Evolutionary conservation across 2,888 invertebrate genomes (phyloP), one percentile per base, ranked within the genome.

Genomic region (Heteromyza rotundicornis): DNA sequence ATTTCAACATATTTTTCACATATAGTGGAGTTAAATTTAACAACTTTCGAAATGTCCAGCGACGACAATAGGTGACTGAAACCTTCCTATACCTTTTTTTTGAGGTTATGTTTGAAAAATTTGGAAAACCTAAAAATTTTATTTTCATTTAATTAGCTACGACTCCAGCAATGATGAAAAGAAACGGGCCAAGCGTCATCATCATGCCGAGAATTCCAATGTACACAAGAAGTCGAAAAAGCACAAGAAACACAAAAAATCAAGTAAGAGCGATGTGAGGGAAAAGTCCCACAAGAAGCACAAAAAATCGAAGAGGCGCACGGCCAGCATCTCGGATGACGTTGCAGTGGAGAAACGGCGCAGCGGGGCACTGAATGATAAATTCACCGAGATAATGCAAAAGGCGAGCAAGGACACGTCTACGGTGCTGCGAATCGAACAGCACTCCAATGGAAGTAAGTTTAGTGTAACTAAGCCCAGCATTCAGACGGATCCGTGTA

Each of bases 201-300:
- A n/a, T n/a, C n/a, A n/a, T n/a, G n/a, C n/a, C n/a, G n/a, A n/a
- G n/a, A n/a, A 66, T 24, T 68, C 71, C 14, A 60, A 67, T 2
- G 64, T 71, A 68, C 78, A 76, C 51, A 87, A 87, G 72, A 87
- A 86, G 66, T 79, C 77, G 40, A 87, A 87, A 70, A 88, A 87
- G 68, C 86, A 89, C 71, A 90, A 90, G 78, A 92, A 92, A 81
- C 89, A 88, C 70, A 90, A 89, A 72, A 88, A 87, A 68, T 72
- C 78, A 1, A 86, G 86, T 20, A 87, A 87, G 63, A 71, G 72
- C 7, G 86, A 87, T 7, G 83, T 88, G 72, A 90, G 89, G 76
- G 62, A 62, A 16, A 70, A 70, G n/a, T 59, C 62, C 24, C 76
- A 76, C 47, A 74, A 74, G 20, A 76, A 73, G 58, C 76, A 74